phyloP scores from a whole-genome alignment of 2,113 vertebrate genomes.

The Mirza zaza region DNA sequence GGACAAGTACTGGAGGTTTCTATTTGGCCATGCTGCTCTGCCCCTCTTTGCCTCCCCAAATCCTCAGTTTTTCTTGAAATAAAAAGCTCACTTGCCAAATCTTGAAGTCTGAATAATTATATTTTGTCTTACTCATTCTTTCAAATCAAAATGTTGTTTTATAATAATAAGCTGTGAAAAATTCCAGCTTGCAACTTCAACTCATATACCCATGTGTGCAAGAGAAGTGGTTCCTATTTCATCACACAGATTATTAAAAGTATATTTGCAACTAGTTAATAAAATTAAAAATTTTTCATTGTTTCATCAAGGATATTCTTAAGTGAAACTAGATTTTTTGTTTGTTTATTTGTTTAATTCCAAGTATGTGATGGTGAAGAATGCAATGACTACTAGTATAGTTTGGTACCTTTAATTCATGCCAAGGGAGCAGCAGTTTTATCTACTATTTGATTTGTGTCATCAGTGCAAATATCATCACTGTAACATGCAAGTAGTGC shows the following conservation, averaged over 20 bases:
- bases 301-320: neutral
- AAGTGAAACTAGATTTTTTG: neutral
- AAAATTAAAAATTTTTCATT: neutral
- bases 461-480: neutral
- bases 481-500: neutral
- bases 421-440: neutral
- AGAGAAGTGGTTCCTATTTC: neutral
- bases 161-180: neutral
- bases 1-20: too few relatives aligned
- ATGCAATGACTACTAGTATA: neutral
- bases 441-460: neutral
- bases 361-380: neutral
- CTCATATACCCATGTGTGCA: neutral
- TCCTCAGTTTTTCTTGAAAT: neutral
- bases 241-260: neutral
- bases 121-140: neutral
- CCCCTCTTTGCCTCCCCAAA: too few relatives aligned
- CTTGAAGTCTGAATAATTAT: neutral
- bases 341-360: neutral
- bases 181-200: neutral
- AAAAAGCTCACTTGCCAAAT: neutral
- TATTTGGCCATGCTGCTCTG: too few relatives aligned
- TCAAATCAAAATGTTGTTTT: neutral
- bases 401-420: neutral
- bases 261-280: neutral